phyloP scores from a whole-genome alignment of 2,113 vertebrate genomes.

The Polypterus senegalus region DNA sequence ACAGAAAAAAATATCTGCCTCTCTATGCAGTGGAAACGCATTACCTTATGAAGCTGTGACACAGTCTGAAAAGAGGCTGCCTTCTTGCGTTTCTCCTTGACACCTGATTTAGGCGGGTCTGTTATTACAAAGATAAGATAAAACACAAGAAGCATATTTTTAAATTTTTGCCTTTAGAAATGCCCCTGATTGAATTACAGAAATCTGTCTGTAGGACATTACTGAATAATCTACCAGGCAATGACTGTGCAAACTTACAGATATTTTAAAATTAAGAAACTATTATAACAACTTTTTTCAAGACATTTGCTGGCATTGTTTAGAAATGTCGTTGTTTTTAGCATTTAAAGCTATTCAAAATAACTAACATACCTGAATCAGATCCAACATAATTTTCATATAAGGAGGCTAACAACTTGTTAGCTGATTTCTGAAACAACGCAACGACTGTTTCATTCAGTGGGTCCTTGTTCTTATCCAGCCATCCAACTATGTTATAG shows the following conservation, averaged over 20 bases:
- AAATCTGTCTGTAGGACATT: too few species aligned
- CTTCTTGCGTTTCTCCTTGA: conserved; percentile 78
- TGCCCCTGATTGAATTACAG: not conserved
- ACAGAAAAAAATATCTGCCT: not conserved
- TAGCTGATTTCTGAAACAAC: conserved; percentile 79
- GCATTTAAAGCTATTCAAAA: not conserved
- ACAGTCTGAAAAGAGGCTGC: conserved; percentile 83
- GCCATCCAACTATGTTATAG: conserved; percentile 77
- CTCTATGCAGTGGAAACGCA: not conserved
- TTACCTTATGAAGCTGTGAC: conserved; percentile 82
- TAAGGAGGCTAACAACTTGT: conserved; percentile 69
- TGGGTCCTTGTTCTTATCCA: conserved; percentile 90
- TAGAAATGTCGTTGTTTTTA: not conserved
- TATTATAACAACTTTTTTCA: not conserved
- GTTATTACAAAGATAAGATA: conserved; percentile 23
- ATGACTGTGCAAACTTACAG: too few species aligned
- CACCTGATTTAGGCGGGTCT: conserved; percentile 50
- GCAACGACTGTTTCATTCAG: conserved; percentile 81
- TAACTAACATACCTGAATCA: conserved; percentile 44
- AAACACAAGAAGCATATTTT: conserved; percentile 15
- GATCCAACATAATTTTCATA: conserved; percentile 75
- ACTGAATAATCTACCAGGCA: too few species aligned
- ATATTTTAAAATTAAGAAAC: too few species aligned
- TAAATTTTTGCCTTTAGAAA: not conserved
- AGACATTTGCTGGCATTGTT: not conserved